A percentile compares a stretch with the other conserved stretches of the same genome.
These are phyloP conservation scores for Caiman crocodilus DNA, from an alignment of 2,797 vertebrate genomes.

Conservation along the genomic window DNA sequence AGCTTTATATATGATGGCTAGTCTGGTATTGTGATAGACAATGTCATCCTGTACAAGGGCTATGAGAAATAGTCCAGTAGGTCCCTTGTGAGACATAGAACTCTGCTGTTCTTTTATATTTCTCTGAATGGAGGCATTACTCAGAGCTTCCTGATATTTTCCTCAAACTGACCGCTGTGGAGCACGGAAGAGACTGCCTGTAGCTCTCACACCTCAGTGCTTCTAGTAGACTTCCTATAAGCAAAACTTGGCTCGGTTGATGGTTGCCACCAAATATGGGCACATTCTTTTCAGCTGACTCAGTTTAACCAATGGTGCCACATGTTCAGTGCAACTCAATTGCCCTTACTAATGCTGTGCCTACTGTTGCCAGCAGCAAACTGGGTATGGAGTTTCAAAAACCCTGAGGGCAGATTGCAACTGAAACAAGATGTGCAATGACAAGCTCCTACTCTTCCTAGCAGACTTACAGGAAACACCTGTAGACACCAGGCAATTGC, in stretches of 20 bases:
- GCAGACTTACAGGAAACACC: slow-evolving; percentile 66
- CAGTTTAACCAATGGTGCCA: not conserved
- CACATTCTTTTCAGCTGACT: not conserved
- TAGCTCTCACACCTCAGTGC: not conserved
- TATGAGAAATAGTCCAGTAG: not conserved
- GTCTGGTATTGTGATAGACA: too few relatives aligned
- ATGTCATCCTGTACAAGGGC: rapidly evolving
- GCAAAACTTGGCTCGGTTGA: not conserved
- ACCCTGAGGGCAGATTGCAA: not conserved
- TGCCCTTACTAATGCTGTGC: rapidly evolving
- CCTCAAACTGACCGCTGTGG: not conserved
- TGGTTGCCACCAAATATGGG: not conserved
- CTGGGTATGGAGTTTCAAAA: not conserved
- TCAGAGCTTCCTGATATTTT: not conserved
- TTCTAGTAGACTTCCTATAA: not conserved
- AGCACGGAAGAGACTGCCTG: not conserved
- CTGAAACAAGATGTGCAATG: not conserved
- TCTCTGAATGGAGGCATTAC: not conserved
- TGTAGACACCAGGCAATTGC: slow-evolving; percentile 50
- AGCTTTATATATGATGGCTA: too few relatives aligned
- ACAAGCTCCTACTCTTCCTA: slow-evolving; percentile 1
- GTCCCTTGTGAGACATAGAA: not conserved
- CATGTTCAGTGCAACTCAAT: not conserved
- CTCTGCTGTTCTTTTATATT: not conserved
- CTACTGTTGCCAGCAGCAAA: not conserved